These are phyloP conservation scores for Willowsia nigromaculata DNA, from an alignment of 2,888 invertebrate genomes.

Conservation along the genomic window DNA sequence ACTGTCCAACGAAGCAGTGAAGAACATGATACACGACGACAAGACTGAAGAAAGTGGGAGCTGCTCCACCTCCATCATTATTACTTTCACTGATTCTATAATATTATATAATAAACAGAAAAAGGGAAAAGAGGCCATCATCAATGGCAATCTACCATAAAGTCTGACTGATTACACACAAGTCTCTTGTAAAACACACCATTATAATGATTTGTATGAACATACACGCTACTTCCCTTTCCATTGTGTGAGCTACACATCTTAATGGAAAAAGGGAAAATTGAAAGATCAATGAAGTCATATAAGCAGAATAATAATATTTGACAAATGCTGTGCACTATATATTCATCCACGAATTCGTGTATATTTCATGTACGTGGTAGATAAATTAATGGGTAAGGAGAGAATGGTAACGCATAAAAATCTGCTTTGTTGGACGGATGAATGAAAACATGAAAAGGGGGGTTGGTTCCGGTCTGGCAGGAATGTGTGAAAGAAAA, in stretches of 20 bases:
- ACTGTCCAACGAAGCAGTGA: not conserved
- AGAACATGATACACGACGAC: not conserved
- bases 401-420: slow-evolving; percentile 19
- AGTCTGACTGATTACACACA: slow-evolving; percentile 40
- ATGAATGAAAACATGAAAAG: slow-evolving; percentile 58
- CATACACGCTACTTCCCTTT: slow-evolving; percentile 29
- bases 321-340: not conserved
- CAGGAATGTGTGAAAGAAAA: slow-evolving; percentile 56
- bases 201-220: slow-evolving; percentile 43
- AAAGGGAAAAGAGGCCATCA: slow-evolving; percentile 57
- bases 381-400: not conserved
- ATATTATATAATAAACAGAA: slow-evolving; percentile 38
- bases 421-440: slow-evolving; percentile 28
- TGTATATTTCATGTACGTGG: not conserved
- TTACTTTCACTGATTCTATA: slow-evolving; percentile 76
- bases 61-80: slow-evolving; percentile 61
- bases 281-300: slow-evolving; percentile 57
- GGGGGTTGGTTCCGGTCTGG: slow-evolving; percentile 61
- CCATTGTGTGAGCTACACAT: slow-evolving; percentile 39
- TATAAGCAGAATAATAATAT: not conserved
- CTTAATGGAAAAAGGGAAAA: slow-evolving; percentile 29
- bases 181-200: slow-evolving; percentile 48
- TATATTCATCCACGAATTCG: not conserved
- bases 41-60: not conserved
- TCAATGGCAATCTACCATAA: slow-evolving; percentile 51